Conservation (phyloP, 1,140 invertebrate species). For the Argopecten irradians region DNA sequence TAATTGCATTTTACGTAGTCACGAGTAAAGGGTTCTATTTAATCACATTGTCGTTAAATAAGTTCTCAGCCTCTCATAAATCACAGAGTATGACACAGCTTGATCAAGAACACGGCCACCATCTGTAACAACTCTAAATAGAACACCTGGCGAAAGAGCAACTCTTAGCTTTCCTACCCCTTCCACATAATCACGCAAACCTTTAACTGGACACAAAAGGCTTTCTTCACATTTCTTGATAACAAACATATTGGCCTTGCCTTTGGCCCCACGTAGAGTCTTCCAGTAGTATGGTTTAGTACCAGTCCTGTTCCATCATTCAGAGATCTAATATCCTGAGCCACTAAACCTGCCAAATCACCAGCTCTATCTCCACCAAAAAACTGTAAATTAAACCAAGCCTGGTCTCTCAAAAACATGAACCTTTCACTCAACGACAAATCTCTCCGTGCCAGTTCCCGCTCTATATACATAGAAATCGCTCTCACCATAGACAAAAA, state of each 20-base stretch:
- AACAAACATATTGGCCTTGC: slow-evolving; percentile 41
- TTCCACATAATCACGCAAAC: slow-evolving; percentile 25
- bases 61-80: slow-evolving; percentile 34
- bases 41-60: slow-evolving; percentile 35
- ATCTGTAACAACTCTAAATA: slow-evolving; percentile 32
- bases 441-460: slow-evolving; percentile 25
- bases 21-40: too few species aligned
- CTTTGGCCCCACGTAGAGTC: slow-evolving; percentile 36
- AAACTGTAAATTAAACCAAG: slow-evolving; percentile 47
- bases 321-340: slow-evolving; percentile 38
- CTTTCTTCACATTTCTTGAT: slow-evolving; percentile 41
- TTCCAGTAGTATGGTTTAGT: slow-evolving; percentile 42
- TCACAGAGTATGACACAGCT: slow-evolving; percentile 38
- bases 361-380: slow-evolving; percentile 41
- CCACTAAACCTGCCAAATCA: slow-evolving; percentile 36
- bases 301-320: slow-evolving; percentile 38
- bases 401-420: slow-evolving; percentile 40
- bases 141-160: slow-evolving; percentile 26
- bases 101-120: slow-evolving; percentile 30
- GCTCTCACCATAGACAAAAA: slow-evolving; percentile 31
- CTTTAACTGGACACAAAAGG: slow-evolving; percentile 33
- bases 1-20: too few species aligned
- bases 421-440: slow-evolving; percentile 28
- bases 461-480: slow-evolving; percentile 25
- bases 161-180: background rate